Conservation (phyloP, 2,888 invertebrate species). For the Trimorus sp. region DNA sequence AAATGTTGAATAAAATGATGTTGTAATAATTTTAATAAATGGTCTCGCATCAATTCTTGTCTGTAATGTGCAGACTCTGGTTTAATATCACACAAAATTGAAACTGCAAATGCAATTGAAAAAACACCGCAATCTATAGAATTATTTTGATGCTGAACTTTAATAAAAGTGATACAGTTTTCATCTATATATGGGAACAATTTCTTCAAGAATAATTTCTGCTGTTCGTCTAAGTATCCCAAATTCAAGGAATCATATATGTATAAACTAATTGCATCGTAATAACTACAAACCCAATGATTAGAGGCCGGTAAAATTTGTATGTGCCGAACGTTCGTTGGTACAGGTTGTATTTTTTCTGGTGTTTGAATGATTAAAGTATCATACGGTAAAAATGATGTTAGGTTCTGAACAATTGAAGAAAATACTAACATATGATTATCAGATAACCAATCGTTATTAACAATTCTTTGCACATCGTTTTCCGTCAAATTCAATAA, state of each 20-base stretch:
- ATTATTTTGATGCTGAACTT: conserved; percentile 16
- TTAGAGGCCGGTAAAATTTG: conserved; percentile 8
- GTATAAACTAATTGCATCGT: conserved; percentile 7
- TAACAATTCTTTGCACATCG: not conserved
- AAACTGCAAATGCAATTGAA: conserved; percentile 29
- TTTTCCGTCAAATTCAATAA: not conserved
- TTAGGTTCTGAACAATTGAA: conserved; percentile 8
- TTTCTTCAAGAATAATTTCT: too few species aligned
- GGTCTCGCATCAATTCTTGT: conserved; percentile 1
- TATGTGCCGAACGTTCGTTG: not conserved
- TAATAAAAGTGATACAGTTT: conserved; percentile 10
- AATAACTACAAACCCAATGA: conserved; percentile 20
- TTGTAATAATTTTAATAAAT: conserved; percentile 30
- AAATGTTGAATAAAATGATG: not conserved
- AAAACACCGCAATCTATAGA: conserved; percentile 2
- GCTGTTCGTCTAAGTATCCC: not conserved
- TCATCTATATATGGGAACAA: not conserved
- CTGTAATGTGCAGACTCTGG: conserved; percentile 11
- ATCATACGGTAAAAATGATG: conserved; percentile 15
- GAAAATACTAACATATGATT: conserved; percentile 10
- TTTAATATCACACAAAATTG: conserved; percentile 6
- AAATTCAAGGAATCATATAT: conserved; percentile 12
- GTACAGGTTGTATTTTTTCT: conserved; percentile 11
- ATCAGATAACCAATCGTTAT: conserved; percentile 12
- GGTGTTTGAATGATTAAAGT: conserved; percentile 6